phyloP scores from a whole-genome alignment of 1,140 invertebrate species.

The Procambarus clarkii region DNA sequence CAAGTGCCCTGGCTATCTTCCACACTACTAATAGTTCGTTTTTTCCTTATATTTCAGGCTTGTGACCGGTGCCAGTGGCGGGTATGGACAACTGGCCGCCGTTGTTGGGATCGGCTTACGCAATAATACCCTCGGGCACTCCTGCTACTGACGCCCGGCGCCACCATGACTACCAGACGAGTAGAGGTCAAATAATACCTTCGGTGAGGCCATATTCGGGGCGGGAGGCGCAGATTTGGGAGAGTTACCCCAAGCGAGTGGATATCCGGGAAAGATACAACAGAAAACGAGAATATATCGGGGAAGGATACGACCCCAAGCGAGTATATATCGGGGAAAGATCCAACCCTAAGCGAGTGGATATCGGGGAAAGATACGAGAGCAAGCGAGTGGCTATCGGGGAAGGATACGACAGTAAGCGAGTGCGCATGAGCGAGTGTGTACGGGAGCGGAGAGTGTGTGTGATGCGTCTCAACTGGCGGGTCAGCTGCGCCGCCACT shows the following conservation, averaged over 20 bases:
- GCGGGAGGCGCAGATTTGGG: too few species aligned
- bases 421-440: too few species aligned
- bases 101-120: not conserved
- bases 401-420: not conserved
- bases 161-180: not conserved
- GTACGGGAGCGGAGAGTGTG: not conserved
- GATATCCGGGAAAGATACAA: not conserved
- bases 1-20: too few species aligned
- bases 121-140: not conserved
- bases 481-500: constrained; percentile 26
- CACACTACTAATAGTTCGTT: not conserved
- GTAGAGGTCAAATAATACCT: not conserved
- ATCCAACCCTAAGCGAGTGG: too few species aligned
- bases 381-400: not conserved
- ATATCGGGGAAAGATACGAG: too few species aligned
- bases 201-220: too few species aligned
- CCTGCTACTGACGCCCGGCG: not conserved
- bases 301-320: not conserved
- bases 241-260: too few species aligned
- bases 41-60: not conserved
- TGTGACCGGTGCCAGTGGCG: constrained; percentile 4
- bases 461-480: constrained; percentile 38
- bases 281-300: not conserved
- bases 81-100: not conserved
- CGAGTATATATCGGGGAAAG: too few species aligned